Evolutionary conservation across 2,888 invertebrate genomes (phyloP).

Genomic region (Rhopalosiphum nymphaeae): DNA sequence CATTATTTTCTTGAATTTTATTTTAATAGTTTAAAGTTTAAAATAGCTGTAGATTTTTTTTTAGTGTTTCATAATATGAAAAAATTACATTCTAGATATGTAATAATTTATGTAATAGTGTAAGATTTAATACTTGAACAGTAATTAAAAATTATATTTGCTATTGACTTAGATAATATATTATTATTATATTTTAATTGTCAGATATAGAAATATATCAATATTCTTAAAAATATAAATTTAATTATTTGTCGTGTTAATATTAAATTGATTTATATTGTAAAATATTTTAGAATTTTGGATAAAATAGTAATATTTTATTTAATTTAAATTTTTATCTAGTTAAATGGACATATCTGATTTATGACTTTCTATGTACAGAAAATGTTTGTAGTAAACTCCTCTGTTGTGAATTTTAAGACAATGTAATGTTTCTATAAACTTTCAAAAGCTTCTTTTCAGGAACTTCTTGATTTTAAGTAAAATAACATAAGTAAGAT

Average conservation of each 20-base stretch:
- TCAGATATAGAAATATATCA: neutral
- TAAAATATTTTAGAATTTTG: neutral
- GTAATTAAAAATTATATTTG: neutral
- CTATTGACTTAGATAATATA: neutral
- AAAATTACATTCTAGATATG: neutral
- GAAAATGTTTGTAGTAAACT: conserved; percentile 27
- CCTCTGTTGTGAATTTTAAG: neutral
- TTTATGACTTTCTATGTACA: conserved; percentile 26
- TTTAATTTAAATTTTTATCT: conserved; percentile 23
- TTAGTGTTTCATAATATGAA: neutral
- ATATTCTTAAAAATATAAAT: neutral
- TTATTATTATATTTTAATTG: neutral
- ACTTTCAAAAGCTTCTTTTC: conserved; percentile 39
- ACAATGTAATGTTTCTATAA: conserved; percentile 8
- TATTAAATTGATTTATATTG: neutral
- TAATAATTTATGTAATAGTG: neutral
- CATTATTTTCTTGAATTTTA: neutral
- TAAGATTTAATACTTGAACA: neutral
- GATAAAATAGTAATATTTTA: neutral
- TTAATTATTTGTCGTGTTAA: neutral
- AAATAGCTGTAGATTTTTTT: neutral
- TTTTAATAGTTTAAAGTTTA: neutral
- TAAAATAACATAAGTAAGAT: neutral
- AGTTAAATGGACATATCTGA: conserved; percentile 49
- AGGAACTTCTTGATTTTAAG: conserved; percentile 12